Percentiles rank a stretch among this genome's conserved stretches.
Evolutionary conservation across 2,113 vertebrate species (phyloP).

Genomic region (Coptodon rendalli): DNA sequence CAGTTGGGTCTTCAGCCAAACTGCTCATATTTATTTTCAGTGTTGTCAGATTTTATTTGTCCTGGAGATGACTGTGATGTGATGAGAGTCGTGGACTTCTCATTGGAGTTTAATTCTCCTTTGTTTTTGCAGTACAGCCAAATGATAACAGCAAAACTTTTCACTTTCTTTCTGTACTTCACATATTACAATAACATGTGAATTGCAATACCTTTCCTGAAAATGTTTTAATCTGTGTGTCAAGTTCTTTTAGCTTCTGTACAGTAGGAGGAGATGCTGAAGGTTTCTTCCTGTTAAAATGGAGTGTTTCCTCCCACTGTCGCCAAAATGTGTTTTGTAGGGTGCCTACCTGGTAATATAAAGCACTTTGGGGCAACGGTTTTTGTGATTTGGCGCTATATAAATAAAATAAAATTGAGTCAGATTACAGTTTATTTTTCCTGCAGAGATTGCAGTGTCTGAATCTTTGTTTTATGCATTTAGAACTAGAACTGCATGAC

Average conservation of each 20-base stretch:
- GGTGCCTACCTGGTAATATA: not conserved
- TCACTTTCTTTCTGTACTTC: not conserved
- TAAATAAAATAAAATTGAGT: not conserved
- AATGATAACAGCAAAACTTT: not conserved
- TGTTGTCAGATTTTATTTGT: not conserved
- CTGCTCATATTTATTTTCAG: not conserved
- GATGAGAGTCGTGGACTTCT: not conserved
- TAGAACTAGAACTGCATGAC: not conserved
- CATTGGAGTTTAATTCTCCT: not conserved
- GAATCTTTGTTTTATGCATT: not conserved
- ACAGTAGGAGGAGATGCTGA: not conserved
- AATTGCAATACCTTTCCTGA: not conserved
- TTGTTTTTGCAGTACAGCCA: not conserved
- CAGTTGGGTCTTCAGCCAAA: not conserved
- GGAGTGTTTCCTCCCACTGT: not conserved
- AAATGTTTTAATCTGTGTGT: not conserved
- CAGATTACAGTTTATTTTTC: not conserved
- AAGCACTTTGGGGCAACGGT: not conserved
- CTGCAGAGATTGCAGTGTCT: not conserved
- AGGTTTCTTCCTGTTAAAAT: not conserved
- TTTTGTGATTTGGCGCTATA: not conserved
- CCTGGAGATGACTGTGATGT: not conserved
- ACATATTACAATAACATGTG: fast-evolving
- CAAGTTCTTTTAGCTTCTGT: not conserved
- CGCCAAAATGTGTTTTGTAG: not conserved